A percentile compares a stretch with the other conserved stretches of the same genome.
Evolutionary conservation across 2,113 vertebrate species (phyloP).

Genomic region (Columba janthina): DNA sequence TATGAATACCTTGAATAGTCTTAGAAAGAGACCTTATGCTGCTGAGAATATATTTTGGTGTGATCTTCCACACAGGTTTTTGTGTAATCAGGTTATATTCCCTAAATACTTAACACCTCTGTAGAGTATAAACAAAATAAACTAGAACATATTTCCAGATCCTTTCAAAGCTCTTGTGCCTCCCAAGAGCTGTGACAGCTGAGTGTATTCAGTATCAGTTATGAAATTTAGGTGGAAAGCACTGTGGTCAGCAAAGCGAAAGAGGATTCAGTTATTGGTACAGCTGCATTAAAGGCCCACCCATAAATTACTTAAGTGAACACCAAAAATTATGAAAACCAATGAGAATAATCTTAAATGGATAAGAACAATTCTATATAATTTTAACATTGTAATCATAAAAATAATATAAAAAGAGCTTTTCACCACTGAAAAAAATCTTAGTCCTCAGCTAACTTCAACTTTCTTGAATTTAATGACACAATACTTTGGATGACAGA

Average conservation of each 20-base stretch:
- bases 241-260: conserved; percentile 42
- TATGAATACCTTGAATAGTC: background rate
- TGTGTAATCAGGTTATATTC: background rate
- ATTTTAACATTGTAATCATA: conserved; percentile 62
- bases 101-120: background rate
- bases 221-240: conserved; percentile 43
- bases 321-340: conserved; percentile 49
- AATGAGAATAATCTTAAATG: conserved; percentile 51
- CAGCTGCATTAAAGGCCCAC: conserved; percentile 4
- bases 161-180: background rate
- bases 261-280: conserved; percentile 38
- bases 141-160: background rate
- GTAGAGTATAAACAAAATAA: background rate
- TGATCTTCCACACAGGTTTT: background rate
- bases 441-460: background rate
- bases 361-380: conserved; percentile 21
- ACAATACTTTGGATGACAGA: background rate
- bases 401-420: conserved; percentile 43
- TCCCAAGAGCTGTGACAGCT: background rate
- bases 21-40: background rate
- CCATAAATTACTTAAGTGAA: conserved; percentile 48
- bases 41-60: background rate
- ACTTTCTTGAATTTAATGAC: conserved; percentile 7
- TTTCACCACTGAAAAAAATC: conserved; percentile 3
- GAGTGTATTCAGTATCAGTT: conserved; percentile 13